These are phyloP conservation scores for Phymastichus coffea DNA, from an alignment of 1,140 invertebrate genomes.

Conservation along the genomic window DNA sequence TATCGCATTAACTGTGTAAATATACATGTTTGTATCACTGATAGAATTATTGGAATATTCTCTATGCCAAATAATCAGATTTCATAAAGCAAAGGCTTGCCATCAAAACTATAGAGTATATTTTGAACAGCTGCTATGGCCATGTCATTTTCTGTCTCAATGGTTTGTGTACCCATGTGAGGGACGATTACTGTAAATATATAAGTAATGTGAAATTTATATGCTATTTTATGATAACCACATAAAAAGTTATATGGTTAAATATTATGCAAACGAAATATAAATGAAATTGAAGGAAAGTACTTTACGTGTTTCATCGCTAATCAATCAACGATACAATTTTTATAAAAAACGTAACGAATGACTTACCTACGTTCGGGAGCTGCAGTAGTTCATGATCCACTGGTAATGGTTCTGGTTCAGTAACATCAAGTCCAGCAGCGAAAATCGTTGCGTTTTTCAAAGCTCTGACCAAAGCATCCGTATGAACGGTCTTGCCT, in stretches of 20 bases:
- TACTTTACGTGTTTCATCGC: too few relatives aligned
- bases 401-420: conserved; percentile 82
- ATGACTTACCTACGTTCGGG: conserved; percentile 74
- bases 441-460: conserved; percentile 71
- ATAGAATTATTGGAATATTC: too few relatives aligned
- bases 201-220: neutral
- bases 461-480: conserved; percentile 72
- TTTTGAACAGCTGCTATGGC: conserved; percentile 75
- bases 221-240: too few relatives aligned
- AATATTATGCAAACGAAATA: neutral
- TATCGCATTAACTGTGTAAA: too few relatives aligned
- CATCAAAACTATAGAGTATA: conserved; percentile 72
- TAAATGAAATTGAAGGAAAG: conserved; percentile 8
- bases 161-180: conserved; percentile 84
- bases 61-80: too few relatives aligned
- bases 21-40: too few relatives aligned
- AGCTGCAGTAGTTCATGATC: conserved; percentile 75
- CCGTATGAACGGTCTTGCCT: conserved; percentile 75
- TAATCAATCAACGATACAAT: too few relatives aligned
- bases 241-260: too few relatives aligned
- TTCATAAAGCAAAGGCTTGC: conserved; percentile 63
- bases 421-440: conserved; percentile 87
- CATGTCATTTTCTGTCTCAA: conserved; percentile 77
- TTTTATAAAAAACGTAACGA: too few relatives aligned
- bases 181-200: conserved; percentile 70